Percentiles rank a stretch among this genome's conserved stretches.
Conservation (phyloP, 1,140 invertebrate species). For the Onthophagus taurus region DNA sequence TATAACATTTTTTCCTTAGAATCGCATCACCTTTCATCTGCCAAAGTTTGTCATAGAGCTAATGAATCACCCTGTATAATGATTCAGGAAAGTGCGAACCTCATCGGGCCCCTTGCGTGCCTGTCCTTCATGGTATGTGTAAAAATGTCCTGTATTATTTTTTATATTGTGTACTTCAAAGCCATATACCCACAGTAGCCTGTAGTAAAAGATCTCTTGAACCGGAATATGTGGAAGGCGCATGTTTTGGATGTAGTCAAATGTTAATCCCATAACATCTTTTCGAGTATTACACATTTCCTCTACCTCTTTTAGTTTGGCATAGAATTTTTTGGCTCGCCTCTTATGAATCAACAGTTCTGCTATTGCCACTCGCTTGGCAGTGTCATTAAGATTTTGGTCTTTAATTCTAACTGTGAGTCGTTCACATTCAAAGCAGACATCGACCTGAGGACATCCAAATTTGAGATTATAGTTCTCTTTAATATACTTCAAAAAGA, state of each 20-base stretch:
- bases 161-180: slow-evolving; percentile 30
- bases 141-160: slow-evolving; percentile 17
- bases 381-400: slow-evolving; percentile 14
- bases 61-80: slow-evolving; percentile 12
- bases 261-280: slow-evolving; percentile 19
- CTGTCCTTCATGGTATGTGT: slow-evolving; percentile 23
- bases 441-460: slow-evolving; percentile 28
- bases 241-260: slow-evolving; percentile 35
- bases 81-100: slow-evolving; percentile 20
- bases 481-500: slow-evolving; percentile 26
- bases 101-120: slow-evolving; percentile 23
- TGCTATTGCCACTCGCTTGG: slow-evolving; percentile 25
- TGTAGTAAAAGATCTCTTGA: slow-evolving; percentile 22
- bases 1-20: too few relatives aligned
- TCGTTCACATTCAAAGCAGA: slow-evolving; percentile 24
- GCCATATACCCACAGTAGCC: slow-evolving; percentile 29
- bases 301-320: slow-evolving; percentile 22
- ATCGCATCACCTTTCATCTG: too few relatives aligned
- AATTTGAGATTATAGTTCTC: slow-evolving; percentile 26
- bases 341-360: slow-evolving; percentile 19
- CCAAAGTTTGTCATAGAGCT: too few relatives aligned
- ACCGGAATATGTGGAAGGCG: slow-evolving; percentile 14
- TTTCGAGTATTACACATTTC: too few relatives aligned
- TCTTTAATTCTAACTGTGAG: slow-evolving; percentile 10
- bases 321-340: slow-evolving; percentile 28